Base-by-base conservation (phyloP, 2,113 vertebrate species). In the Lutjanus erythropterus region DNA sequence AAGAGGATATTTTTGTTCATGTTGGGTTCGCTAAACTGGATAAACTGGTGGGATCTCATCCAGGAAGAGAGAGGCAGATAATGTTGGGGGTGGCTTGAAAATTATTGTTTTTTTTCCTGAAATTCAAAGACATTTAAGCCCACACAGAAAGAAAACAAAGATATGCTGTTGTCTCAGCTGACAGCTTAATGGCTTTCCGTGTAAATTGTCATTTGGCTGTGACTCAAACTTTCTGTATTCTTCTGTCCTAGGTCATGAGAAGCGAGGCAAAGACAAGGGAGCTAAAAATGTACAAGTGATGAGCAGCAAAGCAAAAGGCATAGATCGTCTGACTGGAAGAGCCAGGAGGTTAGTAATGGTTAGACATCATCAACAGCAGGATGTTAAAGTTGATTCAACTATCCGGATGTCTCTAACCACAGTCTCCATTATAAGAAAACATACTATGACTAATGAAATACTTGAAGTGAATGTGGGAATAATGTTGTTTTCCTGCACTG, bases 321-420 rank as follows among this genome's bases (percentile, higher is more conserved):
- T 95, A 90, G 97, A 99, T 81, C 96, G 98, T 58, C 92, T 99
- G 93, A 99, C 98, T 0, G 98, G 98, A 78, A 96, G 98, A 92
- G 98, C 97, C 80, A 96, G 97, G 85, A 98, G 97, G 97, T 99
- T 89, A 95, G 93, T 84, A 18, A 31, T 31, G 11, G 33, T 8
- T 41, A 27, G 75, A 37, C 23, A 64, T 61, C 21, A 71, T 47
- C 4, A 39, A 23, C 23, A 55, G 47, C 18, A 9, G 31, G n/a
- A 62, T 23, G 44, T 59, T 56, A 39, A 62, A 70, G 8, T 21
- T 58, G 18, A 59, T 69, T 75, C 21, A 58, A 44, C 47, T 58
- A 18, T 21, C n/a, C 11, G 19, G 41, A 76, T 6, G 37, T 74
- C 39, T 78, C 60, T 50, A 31, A 50, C 8, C 47, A 21, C 65